These are phyloP conservation scores for Conchocele bisecta DNA, from an alignment of 2,888 invertebrate species.

Conservation along the genomic window DNA sequence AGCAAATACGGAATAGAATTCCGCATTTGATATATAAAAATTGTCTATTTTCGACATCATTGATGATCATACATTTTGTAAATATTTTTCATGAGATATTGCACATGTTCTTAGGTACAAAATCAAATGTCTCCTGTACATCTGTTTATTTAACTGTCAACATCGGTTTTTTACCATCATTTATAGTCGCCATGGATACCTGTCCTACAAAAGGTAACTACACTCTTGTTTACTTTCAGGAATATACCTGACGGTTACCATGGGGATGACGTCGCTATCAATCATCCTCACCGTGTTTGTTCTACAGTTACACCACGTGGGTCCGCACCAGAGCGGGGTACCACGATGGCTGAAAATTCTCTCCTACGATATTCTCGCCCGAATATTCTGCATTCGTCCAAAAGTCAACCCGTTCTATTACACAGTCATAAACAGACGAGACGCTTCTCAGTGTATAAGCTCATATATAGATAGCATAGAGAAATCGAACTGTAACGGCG, in stretches of 20 bases:
- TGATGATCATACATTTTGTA: too few relatives aligned
- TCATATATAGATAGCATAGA: slow-evolving; percentile 71
- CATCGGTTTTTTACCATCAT: too few relatives aligned
- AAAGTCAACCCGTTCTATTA: slow-evolving; percentile 57
- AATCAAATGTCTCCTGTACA: too few relatives aligned
- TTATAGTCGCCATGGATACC: too few relatives aligned
- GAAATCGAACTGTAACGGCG: slow-evolving; percentile 70
- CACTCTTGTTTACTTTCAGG: slow-evolving; percentile 72
- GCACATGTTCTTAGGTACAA: too few relatives aligned
- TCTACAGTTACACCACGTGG: slow-evolving; percentile 83
- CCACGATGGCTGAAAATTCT: slow-evolving; percentile 81
- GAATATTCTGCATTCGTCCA: slow-evolving; percentile 78
- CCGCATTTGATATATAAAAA: too few relatives aligned
- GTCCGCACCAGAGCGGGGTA: slow-evolving; percentile 80
- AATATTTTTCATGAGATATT: too few relatives aligned
- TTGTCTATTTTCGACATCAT: too few relatives aligned
- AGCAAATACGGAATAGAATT: too few relatives aligned
- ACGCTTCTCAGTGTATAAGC: slow-evolving; percentile 69
- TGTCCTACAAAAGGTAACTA: too few relatives aligned
- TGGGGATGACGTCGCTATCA: slow-evolving; percentile 83
- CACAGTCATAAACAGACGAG: slow-evolving; percentile 30
- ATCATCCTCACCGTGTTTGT: slow-evolving; percentile 83
- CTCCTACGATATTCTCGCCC: slow-evolving; percentile 79
- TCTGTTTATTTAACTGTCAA: too few relatives aligned
- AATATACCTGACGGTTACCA: slow-evolving; percentile 83